These are phyloP conservation scores for Sakesphorus luctuosus DNA, from an alignment of 2,113 vertebrate genomes.

Conservation along the genomic window DNA sequence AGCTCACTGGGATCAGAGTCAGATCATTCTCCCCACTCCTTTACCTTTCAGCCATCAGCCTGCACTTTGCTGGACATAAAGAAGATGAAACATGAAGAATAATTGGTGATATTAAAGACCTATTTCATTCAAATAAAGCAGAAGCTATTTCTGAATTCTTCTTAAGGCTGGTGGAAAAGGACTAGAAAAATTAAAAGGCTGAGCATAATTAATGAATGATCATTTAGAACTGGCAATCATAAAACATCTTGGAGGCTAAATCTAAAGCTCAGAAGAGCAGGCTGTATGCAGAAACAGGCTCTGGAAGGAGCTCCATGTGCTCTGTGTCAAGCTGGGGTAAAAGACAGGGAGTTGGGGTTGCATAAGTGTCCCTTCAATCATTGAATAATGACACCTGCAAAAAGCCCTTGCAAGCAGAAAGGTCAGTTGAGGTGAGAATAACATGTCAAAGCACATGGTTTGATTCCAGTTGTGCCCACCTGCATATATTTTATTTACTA, in stretches of 20 bases:
- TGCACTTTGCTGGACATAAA: background rate
- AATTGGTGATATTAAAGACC: conserved; percentile 33
- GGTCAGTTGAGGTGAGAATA: background rate
- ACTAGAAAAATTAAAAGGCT: conserved; percentile 45
- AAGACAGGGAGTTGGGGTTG: background rate
- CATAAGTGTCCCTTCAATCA: background rate
- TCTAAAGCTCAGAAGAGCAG: conserved; percentile 1
- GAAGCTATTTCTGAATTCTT: conserved; percentile 33
- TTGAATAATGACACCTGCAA: background rate
- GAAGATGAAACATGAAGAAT: conserved; percentile 2
- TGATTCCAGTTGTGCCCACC: background rate
- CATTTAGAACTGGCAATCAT: conserved; percentile 8
- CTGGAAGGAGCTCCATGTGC: background rate
- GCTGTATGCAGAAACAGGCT: background rate
- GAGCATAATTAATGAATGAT: conserved; percentile 45
- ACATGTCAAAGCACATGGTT: background rate
- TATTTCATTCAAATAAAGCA: conserved; percentile 49
- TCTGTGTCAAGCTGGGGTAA: background rate
- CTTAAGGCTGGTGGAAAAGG: conserved; percentile 7
- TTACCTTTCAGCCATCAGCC: background rate
- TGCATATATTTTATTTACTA: background rate
- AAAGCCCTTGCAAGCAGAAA: background rate
- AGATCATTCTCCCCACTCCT: background rate
- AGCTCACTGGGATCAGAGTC: background rate
- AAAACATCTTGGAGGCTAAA: conserved; percentile 23